Evolutionary conservation across 2,113 vertebrate species (phyloP).

Genomic region (Malurus elegans): DNA sequence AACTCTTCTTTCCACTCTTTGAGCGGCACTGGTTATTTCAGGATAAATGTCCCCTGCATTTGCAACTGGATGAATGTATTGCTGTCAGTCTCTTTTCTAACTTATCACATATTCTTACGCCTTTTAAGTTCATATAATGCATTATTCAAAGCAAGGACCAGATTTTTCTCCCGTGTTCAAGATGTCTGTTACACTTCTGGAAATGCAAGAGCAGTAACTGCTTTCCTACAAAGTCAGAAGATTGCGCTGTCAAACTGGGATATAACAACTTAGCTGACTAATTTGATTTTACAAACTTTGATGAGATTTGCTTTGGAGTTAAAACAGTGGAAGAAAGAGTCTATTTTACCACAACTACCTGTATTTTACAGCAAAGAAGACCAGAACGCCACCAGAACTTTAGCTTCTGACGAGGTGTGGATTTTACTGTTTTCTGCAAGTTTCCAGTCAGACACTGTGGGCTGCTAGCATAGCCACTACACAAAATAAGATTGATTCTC

Average conservation of each 20-base stretch:
- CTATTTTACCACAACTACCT: neutral
- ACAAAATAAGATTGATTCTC: conserved; percentile 38
- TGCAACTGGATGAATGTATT: neutral
- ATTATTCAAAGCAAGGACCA: neutral
- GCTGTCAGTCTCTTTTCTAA: neutral
- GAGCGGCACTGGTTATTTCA: neutral
- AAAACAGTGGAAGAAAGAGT: neutral
- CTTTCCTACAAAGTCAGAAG: neutral
- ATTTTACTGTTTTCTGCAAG: conserved; percentile 41
- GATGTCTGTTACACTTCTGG: neutral
- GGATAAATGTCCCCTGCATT: neutral
- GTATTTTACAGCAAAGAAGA: neutral
- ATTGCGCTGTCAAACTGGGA: neutral
- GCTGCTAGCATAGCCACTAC: neutral
- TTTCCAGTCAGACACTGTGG: neutral
- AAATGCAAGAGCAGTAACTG: neutral
- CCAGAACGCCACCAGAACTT: neutral
- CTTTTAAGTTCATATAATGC: neutral
- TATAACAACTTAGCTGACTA: neutral
- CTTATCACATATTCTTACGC: neutral
- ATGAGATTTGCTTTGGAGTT: neutral
- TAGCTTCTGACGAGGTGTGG: neutral
- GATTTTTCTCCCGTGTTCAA: neutral
- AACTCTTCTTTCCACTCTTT: neutral
- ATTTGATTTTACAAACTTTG: neutral